A percentile compares a stretch with the other conserved stretches of the same genome.
Evolutionary conservation across 2,888 invertebrate species (phyloP).

Genomic region (Poecilobothrus nobilitatus): DNA sequence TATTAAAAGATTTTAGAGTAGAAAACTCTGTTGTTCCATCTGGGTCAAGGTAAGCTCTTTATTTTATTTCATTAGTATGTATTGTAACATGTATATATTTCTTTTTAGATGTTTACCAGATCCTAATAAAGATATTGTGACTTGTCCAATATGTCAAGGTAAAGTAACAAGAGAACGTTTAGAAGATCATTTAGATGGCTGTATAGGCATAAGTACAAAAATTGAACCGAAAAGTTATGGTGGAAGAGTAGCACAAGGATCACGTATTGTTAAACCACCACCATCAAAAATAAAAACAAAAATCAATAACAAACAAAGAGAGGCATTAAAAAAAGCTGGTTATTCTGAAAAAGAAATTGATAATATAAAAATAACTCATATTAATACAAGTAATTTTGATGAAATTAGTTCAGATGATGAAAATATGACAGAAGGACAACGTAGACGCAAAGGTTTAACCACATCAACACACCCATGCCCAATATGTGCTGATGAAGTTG

Average conservation of each 20-base stretch:
- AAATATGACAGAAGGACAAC: constrained; percentile 19
- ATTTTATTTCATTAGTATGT: no score
- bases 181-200: constrained; percentile 39
- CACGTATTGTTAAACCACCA: constrained; percentile 10
- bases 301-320: constrained; percentile 9
- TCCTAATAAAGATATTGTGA: constrained; percentile 35
- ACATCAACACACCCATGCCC: constrained; percentile 35
- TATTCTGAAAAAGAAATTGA: constrained; percentile 30
- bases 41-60: constrained; percentile 26
- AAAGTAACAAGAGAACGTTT: constrained; percentile 35
- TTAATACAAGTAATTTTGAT: constrained; percentile 21
- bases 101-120: constrained; percentile 20
- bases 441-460: constrained; percentile 31
- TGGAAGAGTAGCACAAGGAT: constrained; percentile 11
- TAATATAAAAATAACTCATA: constrained; percentile 10
- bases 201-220: constrained; percentile 33
- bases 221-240: constrained; percentile 26
- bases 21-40: constrained; percentile 34
- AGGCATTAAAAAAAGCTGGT: constrained; percentile 30
- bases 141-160: constrained; percentile 39
- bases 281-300: constrained; percentile 13
- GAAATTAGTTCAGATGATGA: constrained; percentile 18
- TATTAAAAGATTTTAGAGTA: constrained; percentile 35
- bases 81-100: not conserved
- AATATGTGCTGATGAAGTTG: constrained; percentile 33